Conservation (phyloP, 2,113 vertebrate species). For the Mus musculus region GRCm39 chr11:24390501-24391000, state of each 20-base stretch:
- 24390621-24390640: not conserved
- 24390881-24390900: not conserved
- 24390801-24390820: not conserved
- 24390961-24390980: not conserved
- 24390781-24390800: not conserved
- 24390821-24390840: not conserved
- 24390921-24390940: not conserved
- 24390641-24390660: not conserved
- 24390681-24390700: not conserved
- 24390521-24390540: not conserved
- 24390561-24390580: not conserved
- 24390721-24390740: not conserved
- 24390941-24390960: not conserved
- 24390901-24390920: not conserved
- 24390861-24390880: not conserved
- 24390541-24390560: not conserved
- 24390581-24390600: not conserved
- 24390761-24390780: not conserved
- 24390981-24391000: conserved; percentile 40
- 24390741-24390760: not conserved
- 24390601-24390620: not conserved
- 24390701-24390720: not conserved
- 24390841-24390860: not conserved
- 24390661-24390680: not conserved
- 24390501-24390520: not conserved